Percentiles rank a stretch among this genome's conserved stretches.
These are phyloP conservation scores for Ischnura elegans DNA, from an alignment of 2,888 invertebrate genomes.

Conservation along the genomic window DNA sequence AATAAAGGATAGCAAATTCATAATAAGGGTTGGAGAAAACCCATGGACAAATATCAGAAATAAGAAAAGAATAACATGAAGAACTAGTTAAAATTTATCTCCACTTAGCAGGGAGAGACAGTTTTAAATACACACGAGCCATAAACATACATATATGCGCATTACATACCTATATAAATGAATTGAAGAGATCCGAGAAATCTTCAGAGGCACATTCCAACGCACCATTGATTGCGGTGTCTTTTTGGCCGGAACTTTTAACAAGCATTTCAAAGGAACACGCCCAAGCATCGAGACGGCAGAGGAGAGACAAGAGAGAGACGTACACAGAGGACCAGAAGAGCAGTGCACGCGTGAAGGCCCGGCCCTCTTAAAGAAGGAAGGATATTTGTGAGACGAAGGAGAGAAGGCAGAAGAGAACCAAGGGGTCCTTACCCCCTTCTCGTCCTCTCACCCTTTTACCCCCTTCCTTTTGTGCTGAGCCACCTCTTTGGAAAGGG, in stretches of 20 bases:
- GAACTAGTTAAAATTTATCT: too few species aligned
- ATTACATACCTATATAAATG: background rate
- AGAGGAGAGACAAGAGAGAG: conserved; percentile 7
- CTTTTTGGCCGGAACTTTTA: conserved; percentile 3
- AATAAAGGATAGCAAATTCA: too few species aligned
- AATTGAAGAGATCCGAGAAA: background rate
- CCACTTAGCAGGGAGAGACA: too few species aligned
- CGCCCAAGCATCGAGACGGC: background rate
- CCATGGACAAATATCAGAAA: too few species aligned
- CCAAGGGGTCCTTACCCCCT: background rate
- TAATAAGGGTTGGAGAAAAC: too few species aligned
- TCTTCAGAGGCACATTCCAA: background rate
- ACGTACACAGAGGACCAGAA: too few species aligned
- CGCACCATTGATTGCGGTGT: conserved; percentile 3
- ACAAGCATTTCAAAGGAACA: background rate
- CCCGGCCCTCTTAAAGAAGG: background rate
- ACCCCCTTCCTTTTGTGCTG: background rate
- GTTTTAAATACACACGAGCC: background rate
- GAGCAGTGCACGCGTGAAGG: conserved; percentile 6
- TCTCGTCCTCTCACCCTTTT: background rate
- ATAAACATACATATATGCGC: background rate
- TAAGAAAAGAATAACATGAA: too few species aligned
- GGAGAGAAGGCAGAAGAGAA: background rate
- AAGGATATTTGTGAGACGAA: background rate
- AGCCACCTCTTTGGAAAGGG: background rate